phyloP scores from a whole-genome alignment of 2,113 vertebrate species.

The Todiramphus saurophagus region DNA sequence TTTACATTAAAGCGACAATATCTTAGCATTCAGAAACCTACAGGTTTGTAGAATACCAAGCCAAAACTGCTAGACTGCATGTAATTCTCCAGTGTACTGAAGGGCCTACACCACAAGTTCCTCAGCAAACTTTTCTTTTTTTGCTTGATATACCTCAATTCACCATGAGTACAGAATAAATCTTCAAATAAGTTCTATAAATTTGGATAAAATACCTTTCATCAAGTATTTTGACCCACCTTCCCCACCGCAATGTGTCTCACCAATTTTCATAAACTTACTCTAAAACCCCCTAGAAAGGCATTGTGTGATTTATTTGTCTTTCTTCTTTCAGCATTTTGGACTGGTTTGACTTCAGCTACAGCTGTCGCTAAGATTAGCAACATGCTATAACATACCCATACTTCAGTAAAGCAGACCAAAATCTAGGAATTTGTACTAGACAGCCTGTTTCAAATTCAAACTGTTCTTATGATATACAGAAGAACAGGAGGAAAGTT shows the following conservation, averaged over 20 bases:
- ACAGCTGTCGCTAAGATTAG: not conserved
- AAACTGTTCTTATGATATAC: not conserved
- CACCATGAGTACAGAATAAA: not conserved
- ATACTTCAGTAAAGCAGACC: not conserved
- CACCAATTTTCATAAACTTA: not conserved
- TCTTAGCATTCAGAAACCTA: not conserved
- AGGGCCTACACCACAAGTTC: not conserved
- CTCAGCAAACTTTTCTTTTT: not conserved
- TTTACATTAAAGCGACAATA: not conserved
- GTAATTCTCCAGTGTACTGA: not conserved
- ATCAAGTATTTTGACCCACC: not conserved
- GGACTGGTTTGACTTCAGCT: not conserved
- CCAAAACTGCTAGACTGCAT: not conserved
- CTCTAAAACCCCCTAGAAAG: not conserved
- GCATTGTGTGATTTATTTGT: not conserved
- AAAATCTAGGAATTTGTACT: not conserved
- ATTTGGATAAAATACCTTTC: not conserved
- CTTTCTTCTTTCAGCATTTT: not conserved
- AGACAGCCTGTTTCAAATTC: not conserved
- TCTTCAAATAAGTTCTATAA: not conserved
- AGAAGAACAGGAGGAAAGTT: not conserved
- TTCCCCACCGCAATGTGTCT: not conserved
- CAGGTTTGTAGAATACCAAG: not conserved
- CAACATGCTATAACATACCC: not conserved
- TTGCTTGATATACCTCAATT: not conserved